Percentiles rank a stretch among this genome's conserved stretches.
Conservation (phyloP, 2,797 vertebrate species). For the Alcedo quadribrachys region DNA sequence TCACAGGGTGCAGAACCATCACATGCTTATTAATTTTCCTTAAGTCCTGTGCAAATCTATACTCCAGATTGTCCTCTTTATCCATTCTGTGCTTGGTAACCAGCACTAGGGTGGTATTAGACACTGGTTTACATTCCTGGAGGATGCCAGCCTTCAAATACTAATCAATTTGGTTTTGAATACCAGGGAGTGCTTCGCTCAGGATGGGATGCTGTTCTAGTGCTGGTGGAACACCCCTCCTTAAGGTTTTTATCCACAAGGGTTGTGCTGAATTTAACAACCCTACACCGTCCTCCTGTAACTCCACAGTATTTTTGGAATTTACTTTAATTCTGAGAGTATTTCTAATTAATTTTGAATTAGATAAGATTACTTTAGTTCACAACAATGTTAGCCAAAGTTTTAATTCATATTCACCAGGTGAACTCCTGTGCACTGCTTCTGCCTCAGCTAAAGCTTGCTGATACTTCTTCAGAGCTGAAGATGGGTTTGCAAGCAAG, state of each 20-base stretch:
- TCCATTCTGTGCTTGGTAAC: neutral
- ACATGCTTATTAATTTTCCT: neutral
- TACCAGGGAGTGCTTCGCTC: neutral
- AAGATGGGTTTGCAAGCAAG: accelerated
- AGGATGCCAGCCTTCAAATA: neutral
- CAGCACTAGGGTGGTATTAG: neutral
- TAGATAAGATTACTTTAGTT: neutral
- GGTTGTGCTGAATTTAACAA: neutral
- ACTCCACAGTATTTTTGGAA: neutral
- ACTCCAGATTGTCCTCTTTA: neutral
- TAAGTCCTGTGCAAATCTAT: neutral
- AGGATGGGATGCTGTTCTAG: neutral
- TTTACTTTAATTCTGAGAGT: neutral
- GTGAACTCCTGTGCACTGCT: accelerated
- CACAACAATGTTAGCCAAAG: neutral
- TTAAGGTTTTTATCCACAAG: neutral
- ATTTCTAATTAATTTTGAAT: neutral
- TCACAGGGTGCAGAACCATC: neutral
- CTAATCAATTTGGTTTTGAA: neutral
- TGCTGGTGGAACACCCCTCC: neutral
- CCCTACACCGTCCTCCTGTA: neutral
- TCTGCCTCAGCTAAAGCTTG: neutral
- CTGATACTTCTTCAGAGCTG: neutral
- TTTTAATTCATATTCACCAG: neutral
- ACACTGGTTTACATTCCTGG: neutral